These are phyloP conservation scores for Bergia sp. DNA, from an alignment of 92 coral and sea anemone genomes.

Conservation along the genomic window DNA sequence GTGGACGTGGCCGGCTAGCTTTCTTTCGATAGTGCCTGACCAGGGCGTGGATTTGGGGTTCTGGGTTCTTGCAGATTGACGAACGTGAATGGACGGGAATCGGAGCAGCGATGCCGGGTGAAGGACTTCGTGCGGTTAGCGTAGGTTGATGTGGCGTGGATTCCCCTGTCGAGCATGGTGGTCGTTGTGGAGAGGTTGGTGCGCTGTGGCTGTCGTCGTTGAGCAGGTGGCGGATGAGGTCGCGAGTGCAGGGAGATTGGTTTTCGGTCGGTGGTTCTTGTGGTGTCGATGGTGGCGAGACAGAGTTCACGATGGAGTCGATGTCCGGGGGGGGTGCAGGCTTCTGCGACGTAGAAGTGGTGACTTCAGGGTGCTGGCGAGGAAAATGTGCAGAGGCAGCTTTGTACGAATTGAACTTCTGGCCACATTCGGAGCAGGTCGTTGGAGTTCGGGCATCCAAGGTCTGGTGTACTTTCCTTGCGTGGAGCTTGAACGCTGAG, in stretches of 20 bases:
- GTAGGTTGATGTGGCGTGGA: not conserved
- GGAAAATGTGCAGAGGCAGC: no score
- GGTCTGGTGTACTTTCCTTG: no score
- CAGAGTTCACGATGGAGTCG: no score
- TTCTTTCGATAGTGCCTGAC: slow-evolving; percentile 21
- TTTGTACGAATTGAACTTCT: no score
- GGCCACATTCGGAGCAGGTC: no score
- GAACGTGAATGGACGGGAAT: slow-evolving; percentile 24
- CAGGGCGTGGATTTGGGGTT: slow-evolving; percentile 11
- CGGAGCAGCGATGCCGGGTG: slow-evolving; percentile 32
- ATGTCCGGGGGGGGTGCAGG: no score
- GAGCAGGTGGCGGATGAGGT: slow-evolving; percentile 29
- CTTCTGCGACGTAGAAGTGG: no score
- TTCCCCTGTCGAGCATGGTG: slow-evolving; percentile 4
- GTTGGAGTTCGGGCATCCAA: no score
- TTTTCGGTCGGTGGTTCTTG: not conserved
- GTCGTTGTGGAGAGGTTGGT: slow-evolving; percentile 6
- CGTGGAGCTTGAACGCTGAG: no score
- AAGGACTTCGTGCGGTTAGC: slow-evolving; percentile 6
- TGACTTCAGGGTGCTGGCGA: no score
- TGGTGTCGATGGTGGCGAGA: slow-evolving; percentile 11
- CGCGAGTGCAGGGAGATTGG: slow-evolving; percentile 36
- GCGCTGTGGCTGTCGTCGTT: not conserved
- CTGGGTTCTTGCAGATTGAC: slow-evolving; percentile 21
- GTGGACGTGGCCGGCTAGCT: slow-evolving; percentile 27